phyloP scores from a whole-genome alignment of 1,140 invertebrate species.

The Mamestra configurata region DNA sequence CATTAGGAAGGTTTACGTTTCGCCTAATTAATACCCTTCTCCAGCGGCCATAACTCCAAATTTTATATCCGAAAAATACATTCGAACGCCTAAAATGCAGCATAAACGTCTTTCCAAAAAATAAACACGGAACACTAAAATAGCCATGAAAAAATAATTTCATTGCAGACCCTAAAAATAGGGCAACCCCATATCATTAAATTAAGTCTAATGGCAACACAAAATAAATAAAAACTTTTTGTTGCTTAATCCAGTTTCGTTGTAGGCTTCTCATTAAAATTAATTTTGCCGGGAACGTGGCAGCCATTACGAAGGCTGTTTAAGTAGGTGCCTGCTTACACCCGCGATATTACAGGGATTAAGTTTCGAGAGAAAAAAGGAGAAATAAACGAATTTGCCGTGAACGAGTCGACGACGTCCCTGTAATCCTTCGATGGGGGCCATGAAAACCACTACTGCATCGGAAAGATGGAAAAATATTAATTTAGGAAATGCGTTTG shows the following conservation, averaged over 20 bases:
- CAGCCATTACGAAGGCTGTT: slow-evolving; percentile 37
- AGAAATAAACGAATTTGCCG: slow-evolving; percentile 55
- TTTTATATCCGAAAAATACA: slow-evolving; percentile 3
- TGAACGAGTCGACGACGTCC: slow-evolving; percentile 46
- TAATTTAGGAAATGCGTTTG: neutral
- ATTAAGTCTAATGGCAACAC: slow-evolving; percentile 33
- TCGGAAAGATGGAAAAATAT: neutral
- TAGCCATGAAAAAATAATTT: slow-evolving; percentile 18
- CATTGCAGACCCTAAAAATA: slow-evolving; percentile 18
- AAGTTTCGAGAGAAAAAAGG: slow-evolving; percentile 54
- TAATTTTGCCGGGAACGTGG: slow-evolving; percentile 52
- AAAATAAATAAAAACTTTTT: slow-evolving; percentile 41
- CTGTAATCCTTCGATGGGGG: slow-evolving; percentile 44
- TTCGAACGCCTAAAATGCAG: neutral
- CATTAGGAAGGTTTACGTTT: slow-evolving; percentile 2
- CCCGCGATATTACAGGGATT: slow-evolving; percentile 50
- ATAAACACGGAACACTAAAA: neutral
- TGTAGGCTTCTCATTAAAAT: slow-evolving; percentile 52
- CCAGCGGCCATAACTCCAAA: neutral
- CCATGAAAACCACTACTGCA: slow-evolving; percentile 5
- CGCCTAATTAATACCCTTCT: slow-evolving; percentile 1
- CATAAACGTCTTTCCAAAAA: slow-evolving; percentile 5
- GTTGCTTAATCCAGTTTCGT: slow-evolving; percentile 26
- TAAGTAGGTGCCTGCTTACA: slow-evolving; percentile 47
- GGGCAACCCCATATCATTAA: slow-evolving; percentile 27